Conservation (phyloP, 2,797 vertebrate genomes). For the Malurus splendens region DNA sequence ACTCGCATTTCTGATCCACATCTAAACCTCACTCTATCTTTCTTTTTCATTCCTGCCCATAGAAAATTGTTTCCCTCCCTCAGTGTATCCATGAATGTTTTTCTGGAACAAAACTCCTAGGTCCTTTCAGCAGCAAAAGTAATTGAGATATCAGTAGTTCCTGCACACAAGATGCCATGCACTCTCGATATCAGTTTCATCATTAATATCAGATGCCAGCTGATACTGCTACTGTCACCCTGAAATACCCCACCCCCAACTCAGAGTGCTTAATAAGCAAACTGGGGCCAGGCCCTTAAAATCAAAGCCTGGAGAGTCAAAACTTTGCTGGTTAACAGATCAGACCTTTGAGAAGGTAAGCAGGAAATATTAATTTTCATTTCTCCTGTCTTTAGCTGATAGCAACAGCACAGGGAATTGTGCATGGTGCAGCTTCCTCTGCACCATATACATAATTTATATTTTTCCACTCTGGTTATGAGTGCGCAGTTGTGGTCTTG, state of each 20-base stretch:
- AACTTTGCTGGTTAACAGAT: conserved; percentile 30
- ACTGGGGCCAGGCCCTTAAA: conserved; percentile 37
- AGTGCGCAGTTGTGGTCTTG: not conserved
- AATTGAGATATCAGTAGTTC: conserved; percentile 36
- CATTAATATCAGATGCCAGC: conserved; percentile 12
- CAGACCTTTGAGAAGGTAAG: conserved; percentile 6
- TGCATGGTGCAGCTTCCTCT: not conserved
- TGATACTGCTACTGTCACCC: conserved; percentile 51
- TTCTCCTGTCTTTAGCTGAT: not conserved
- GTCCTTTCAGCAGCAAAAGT: not conserved
- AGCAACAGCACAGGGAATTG: not conserved
- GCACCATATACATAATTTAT: conserved; percentile 43
- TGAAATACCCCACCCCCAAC: conserved; percentile 55
- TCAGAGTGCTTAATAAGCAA: conserved; percentile 31
- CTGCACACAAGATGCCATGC: not conserved
- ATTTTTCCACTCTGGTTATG: not conserved
- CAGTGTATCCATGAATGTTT: not conserved
- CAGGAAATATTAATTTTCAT: not conserved
- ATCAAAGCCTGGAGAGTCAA: conserved; percentile 1
- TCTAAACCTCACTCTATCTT: not conserved
- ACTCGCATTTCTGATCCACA: not conserved
- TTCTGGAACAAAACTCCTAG: not conserved
- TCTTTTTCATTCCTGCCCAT: not conserved
- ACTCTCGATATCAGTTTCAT: not conserved
- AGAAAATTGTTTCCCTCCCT: not conserved